Conservation (phyloP, 2,113 vertebrate species). For the Syngnathus floridae region DNA sequence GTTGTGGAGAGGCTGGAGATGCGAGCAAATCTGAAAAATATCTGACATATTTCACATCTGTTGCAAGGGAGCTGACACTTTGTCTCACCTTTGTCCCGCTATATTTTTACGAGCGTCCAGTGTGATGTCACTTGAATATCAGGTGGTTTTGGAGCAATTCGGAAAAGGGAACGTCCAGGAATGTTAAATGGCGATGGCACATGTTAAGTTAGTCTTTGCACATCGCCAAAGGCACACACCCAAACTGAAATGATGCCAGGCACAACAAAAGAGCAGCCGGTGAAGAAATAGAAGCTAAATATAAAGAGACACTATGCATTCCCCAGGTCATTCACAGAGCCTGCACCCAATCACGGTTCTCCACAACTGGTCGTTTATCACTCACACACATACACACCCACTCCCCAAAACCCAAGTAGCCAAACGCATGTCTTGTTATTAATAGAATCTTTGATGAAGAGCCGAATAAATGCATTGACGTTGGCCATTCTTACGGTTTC, state of each 20-base stretch:
- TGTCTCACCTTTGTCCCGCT: constrained; percentile 12
- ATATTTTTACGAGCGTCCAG: background rate
- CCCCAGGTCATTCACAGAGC: constrained; percentile 52
- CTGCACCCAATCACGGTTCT: constrained; percentile 46
- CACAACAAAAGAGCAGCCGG: constrained; percentile 43
- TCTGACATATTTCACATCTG: constrained; percentile 40
- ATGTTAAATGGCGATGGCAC: constrained; percentile 53
- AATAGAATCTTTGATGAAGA: constrained; percentile 39
- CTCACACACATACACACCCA: constrained; percentile 31
- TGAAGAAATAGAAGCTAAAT: constrained; percentile 62
- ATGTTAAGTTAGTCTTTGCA: constrained; percentile 35
- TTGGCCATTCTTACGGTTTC: constrained; percentile 30
- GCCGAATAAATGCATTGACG: constrained; percentile 40
- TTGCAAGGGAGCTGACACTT: constrained; percentile 36
- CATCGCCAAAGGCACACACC: constrained; percentile 1
- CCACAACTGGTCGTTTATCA: constrained; percentile 43
- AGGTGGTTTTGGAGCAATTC: constrained; percentile 52
- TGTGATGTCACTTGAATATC: background rate
- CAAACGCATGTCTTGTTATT: constrained; percentile 52
- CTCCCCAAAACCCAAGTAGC: constrained; percentile 27
- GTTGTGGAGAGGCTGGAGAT: constrained; percentile 42
- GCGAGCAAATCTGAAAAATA: constrained; percentile 36
- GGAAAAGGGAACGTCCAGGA: constrained; percentile 53
- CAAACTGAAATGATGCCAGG: constrained; percentile 49
- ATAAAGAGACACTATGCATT: constrained; percentile 58